Evolutionary conservation across 2,113 vertebrate species (phyloP).

Genomic region (Leptodactylus fuscus): DNA sequence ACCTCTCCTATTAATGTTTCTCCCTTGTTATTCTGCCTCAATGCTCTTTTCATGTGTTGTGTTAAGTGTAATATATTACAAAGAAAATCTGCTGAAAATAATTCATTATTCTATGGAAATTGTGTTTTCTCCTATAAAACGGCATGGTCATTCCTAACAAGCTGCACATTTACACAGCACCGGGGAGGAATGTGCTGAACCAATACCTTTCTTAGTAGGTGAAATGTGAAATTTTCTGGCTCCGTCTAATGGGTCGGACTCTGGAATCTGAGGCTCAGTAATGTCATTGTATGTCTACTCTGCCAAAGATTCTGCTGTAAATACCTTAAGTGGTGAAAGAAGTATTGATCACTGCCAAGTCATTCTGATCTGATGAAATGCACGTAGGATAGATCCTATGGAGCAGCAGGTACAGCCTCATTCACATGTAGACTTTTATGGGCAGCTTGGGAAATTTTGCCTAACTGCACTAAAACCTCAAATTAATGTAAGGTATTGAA

Average conservation of each 20-base stretch:
- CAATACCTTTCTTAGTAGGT: constrained; percentile 14
- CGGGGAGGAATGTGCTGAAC: constrained; percentile 37
- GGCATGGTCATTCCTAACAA: background rate
- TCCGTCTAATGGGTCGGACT: constrained; percentile 38
- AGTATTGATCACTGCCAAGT: background rate
- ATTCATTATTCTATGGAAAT: background rate
- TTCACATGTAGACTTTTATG: background rate
- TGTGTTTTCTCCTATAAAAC: constrained; percentile 18
- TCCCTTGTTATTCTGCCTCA: background rate
- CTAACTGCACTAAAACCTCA: background rate
- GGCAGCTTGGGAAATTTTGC: background rate
- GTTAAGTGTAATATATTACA: background rate
- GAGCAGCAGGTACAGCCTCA: background rate
- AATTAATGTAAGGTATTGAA: background rate
- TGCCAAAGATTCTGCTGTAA: constrained; percentile 7
- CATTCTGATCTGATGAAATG: background rate
- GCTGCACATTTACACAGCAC: background rate
- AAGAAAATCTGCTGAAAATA: background rate
- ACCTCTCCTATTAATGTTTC: no score
- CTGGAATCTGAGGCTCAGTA: background rate
- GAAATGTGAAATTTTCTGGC: constrained; percentile 12
- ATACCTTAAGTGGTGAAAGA: background rate
- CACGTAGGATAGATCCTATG: background rate
- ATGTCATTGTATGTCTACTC: background rate
- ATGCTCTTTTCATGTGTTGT: background rate